Conservation (phyloP, 2,888 invertebrate genomes). For the Drosophila infuscata region DNA sequence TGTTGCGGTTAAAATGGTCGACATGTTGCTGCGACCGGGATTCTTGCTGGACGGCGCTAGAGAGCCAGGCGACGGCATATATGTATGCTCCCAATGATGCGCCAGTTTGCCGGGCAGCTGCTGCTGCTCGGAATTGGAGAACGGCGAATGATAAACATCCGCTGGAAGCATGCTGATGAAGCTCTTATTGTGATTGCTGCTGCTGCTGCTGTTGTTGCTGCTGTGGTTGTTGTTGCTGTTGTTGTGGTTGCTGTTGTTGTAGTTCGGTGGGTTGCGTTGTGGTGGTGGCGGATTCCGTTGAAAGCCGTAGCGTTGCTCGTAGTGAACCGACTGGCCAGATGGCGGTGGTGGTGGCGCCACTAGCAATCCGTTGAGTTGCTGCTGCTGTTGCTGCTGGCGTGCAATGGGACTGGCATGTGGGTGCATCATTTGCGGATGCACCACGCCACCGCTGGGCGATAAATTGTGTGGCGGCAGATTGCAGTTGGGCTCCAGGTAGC, state of each 20-base stretch:
- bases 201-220: slow-evolving; percentile 29
- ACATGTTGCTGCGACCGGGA: slow-evolving; percentile 56
- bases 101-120: slow-evolving; percentile 25
- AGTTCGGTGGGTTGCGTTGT: slow-evolving; percentile 79
- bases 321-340: slow-evolving; percentile 35
- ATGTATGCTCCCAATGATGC: slow-evolving; percentile 61
- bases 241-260: slow-evolving; percentile 44
- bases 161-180: slow-evolving; percentile 54
- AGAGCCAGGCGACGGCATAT: slow-evolving; percentile 43
- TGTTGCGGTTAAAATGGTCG: slow-evolving; percentile 72
- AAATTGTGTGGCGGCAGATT: slow-evolving; percentile 45
- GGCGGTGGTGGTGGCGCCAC: slow-evolving; percentile 46
- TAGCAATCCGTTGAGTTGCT: slow-evolving; percentile 53
- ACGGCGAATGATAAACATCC: slow-evolving; percentile 64
- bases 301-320: slow-evolving; percentile 61
- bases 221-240: slow-evolving; percentile 24
- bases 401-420: slow-evolving; percentile 66
- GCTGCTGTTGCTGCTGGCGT: slow-evolving; percentile 58
- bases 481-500: slow-evolving; percentile 58
- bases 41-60: slow-evolving; percentile 72
- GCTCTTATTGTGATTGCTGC: slow-evolving; percentile 57
- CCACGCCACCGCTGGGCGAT: slow-evolving; percentile 41
- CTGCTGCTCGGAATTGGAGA: slow-evolving; percentile 29
- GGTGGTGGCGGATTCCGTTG: slow-evolving; percentile 49
- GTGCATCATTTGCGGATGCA: slow-evolving; percentile 52